Evolutionary conservation across 2,888 invertebrate species (phyloP).

Genomic region (Rotaria macrura): DNA sequence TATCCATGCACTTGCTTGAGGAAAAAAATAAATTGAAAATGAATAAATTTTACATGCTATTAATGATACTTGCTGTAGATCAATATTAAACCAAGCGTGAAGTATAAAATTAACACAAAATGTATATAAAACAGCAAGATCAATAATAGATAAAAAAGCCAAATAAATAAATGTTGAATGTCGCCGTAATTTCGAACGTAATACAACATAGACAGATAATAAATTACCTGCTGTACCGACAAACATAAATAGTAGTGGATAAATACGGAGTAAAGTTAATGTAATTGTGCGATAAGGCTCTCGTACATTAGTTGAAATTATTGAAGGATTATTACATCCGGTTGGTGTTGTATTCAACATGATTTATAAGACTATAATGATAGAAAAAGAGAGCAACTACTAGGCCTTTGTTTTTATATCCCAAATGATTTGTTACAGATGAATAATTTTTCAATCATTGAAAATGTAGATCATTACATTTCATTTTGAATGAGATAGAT

Average conservation of each 20-base stretch:
- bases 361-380: neutral
- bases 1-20: constrained; percentile 32
- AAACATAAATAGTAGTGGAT: neutral
- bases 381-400: neutral
- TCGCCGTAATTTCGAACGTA: constrained; percentile 26
- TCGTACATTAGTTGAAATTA: neutral
- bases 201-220: constrained; percentile 27
- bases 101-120: constrained; percentile 31
- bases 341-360: neutral
- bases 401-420: neutral
- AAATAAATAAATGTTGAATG: constrained; percentile 32
- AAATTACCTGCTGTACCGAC: constrained; percentile 19
- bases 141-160: constrained; percentile 29
- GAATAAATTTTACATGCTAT: constrained; percentile 29
- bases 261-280: neutral
- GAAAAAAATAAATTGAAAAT: constrained; percentile 33
- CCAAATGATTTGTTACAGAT: neutral
- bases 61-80: constrained; percentile 23
- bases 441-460: neutral
- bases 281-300: constrained; percentile 13
- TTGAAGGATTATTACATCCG: neutral
- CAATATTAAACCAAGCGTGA: constrained; percentile 24
- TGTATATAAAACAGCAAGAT: constrained; percentile 27
- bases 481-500: neutral
- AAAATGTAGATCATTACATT: neutral